A percentile compares a stretch with the other conserved stretches of the same genome.
Conservation (phyloP, 2,797 vertebrate species). For the Gastrophryne carolinensis region DNA sequence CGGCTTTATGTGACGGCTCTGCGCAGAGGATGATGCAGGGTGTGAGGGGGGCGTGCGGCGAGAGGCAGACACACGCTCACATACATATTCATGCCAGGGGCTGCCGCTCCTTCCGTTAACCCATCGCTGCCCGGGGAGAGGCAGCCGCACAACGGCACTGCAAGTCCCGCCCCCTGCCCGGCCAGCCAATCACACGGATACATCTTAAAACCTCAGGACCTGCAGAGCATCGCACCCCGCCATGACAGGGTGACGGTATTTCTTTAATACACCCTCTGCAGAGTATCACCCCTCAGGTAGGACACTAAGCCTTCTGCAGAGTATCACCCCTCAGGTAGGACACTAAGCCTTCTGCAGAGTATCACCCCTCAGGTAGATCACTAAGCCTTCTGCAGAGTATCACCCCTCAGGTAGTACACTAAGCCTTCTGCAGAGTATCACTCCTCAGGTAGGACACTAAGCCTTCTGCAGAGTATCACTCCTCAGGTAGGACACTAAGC, state of each 20-base stretch:
- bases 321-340: no score
- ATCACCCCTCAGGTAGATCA: no score
- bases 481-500: not conserved
- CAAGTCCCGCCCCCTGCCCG: not conserved
- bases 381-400: not conserved
- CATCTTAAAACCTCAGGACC: not conserved
- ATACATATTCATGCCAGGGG: constrained; percentile 32
- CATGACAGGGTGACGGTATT: no score
- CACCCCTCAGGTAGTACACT: no score
- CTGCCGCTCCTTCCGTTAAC: constrained; percentile 36
- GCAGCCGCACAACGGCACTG: not conserved
- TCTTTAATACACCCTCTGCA: no score
- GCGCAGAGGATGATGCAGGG: constrained; percentile 33
- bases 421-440: not conserved
- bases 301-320: no score
- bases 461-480: not conserved
- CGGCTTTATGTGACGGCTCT: constrained; percentile 15
- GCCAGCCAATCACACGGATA: no score
- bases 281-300: no score
- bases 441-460: not conserved
- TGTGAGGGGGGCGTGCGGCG: constrained; percentile 35
- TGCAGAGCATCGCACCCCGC: not conserved
- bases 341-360: no score
- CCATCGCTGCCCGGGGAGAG: not conserved
- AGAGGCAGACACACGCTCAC: not conserved